Conservation (phyloP, 1,140 invertebrate genomes). For the Drosophila quadrilineata region DNA sequence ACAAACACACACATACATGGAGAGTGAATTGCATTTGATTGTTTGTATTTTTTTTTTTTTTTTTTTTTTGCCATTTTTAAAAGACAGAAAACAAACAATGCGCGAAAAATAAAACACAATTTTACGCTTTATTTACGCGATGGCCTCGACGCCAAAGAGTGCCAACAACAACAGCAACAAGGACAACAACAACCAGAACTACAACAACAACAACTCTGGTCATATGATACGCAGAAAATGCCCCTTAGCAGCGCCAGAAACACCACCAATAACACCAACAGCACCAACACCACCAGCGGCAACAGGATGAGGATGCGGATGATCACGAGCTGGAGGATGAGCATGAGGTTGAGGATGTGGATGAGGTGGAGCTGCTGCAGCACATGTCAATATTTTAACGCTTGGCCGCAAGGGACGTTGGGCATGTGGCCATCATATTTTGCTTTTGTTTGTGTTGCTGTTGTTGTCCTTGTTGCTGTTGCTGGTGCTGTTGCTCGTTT, state of each 20-base stretch:
- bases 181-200: constrained; percentile 54
- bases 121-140: constrained; percentile 70
- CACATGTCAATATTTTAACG: constrained; percentile 76
- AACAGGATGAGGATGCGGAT: no score
- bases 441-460: background rate
- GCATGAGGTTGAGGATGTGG: background rate
- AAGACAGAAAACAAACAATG: constrained; percentile 47
- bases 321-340: background rate
- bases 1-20: background rate
- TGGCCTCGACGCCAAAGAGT: constrained; percentile 23
- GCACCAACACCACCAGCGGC: no score
- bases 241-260: background rate
- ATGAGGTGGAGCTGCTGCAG: constrained; percentile 2
- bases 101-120: constrained; percentile 55
- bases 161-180: constrained; percentile 41
- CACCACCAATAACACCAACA: background rate
- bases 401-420: constrained; percentile 49
- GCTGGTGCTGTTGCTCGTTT: constrained; percentile 1
- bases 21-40: constrained; percentile 73
- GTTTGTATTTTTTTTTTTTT: constrained; percentile 62
- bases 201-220: constrained; percentile 49
- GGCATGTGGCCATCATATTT: constrained; percentile 32
- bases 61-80: constrained; percentile 44
- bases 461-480: background rate
- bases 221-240: constrained; percentile 1